A percentile compares a stretch with the other conserved stretches of the same genome.
Conservation (phyloP, 2,888 invertebrate genomes). For the Troilus luridus region DNA sequence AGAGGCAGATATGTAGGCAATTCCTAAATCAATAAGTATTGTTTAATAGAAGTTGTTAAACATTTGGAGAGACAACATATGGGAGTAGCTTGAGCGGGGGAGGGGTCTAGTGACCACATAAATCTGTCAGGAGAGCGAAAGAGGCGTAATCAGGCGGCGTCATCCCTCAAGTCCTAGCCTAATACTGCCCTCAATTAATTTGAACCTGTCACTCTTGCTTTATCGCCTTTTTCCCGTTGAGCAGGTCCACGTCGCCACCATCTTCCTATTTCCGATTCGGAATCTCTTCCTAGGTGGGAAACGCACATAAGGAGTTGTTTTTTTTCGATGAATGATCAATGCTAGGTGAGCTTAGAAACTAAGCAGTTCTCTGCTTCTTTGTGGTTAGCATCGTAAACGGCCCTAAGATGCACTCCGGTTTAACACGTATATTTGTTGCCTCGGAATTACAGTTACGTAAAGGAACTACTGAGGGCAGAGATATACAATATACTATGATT, state of each 20-base stretch:
- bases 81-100: neutral
- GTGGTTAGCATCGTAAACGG: too few relatives aligned
- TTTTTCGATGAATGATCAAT: neutral
- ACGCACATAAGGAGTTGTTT: neutral
- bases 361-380: too few relatives aligned
- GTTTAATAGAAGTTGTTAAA: neutral
- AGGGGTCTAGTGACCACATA: slow-evolving; percentile 38
- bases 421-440: too few relatives aligned
- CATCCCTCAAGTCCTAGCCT: slow-evolving; percentile 24
- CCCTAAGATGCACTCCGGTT: too few relatives aligned
- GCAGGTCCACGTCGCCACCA: slow-evolving; percentile 4
- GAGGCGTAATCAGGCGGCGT: slow-evolving; percentile 39
- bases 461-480: too few relatives aligned
- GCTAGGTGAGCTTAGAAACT: too few relatives aligned
- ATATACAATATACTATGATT: too few relatives aligned
- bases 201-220: slow-evolving; percentile 7
- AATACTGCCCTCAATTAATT: slow-evolving; percentile 38
- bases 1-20: too few relatives aligned
- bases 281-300: neutral
- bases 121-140: slow-evolving; percentile 34
- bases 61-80: neutral
- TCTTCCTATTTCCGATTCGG: slow-evolving; percentile 3
- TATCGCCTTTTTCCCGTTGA: neutral
- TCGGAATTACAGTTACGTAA: too few relatives aligned
- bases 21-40: too few relatives aligned